Conservation (phyloP, 2,797 vertebrate species). For the Kryptolebias ocellatus region DNA sequence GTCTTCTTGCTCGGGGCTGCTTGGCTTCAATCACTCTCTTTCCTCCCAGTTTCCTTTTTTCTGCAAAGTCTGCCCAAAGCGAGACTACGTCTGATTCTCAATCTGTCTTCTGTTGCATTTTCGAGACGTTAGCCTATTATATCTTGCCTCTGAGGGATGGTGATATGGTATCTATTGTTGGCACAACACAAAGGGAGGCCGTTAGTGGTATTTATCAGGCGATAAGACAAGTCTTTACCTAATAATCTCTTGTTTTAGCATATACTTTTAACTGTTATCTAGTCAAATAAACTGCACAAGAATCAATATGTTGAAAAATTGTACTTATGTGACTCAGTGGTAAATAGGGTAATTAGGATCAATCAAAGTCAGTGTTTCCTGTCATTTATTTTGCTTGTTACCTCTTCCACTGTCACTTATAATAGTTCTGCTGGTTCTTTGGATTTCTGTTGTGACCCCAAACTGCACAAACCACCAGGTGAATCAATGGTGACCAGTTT, state of each 20-base stretch:
- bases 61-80: slow-evolving; percentile 43
- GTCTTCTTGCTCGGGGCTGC: slow-evolving; percentile 56
- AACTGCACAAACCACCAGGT: slow-evolving; percentile 47
- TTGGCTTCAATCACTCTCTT: slow-evolving; percentile 57
- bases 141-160: slow-evolving; percentile 18
- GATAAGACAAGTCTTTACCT: slow-evolving; percentile 23
- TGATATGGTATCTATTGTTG: slow-evolving; percentile 29
- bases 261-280: slow-evolving; percentile 6
- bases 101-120: slow-evolving; percentile 45
- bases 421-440: slow-evolving; percentile 31
- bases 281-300: slow-evolving; percentile 3
- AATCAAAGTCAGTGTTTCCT: slow-evolving; percentile 19
- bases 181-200: slow-evolving; percentile 16
- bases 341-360: neutral
- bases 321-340: neutral
- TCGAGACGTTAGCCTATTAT: slow-evolving; percentile 41
- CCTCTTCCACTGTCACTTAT: slow-evolving; percentile 24
- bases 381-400: slow-evolving; percentile 48
- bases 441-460: slow-evolving; percentile 36
- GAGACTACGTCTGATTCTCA: slow-evolving; percentile 50
- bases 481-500: slow-evolving; percentile 21
- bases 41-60: slow-evolving; percentile 55
- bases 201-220: neutral
- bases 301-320: neutral
- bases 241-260: slow-evolving; percentile 29